Percentiles rank a stretch among this genome's conserved stretches.
Conservation (phyloP, 2,113 vertebrate species). For the Setophaga coronata region DNA sequence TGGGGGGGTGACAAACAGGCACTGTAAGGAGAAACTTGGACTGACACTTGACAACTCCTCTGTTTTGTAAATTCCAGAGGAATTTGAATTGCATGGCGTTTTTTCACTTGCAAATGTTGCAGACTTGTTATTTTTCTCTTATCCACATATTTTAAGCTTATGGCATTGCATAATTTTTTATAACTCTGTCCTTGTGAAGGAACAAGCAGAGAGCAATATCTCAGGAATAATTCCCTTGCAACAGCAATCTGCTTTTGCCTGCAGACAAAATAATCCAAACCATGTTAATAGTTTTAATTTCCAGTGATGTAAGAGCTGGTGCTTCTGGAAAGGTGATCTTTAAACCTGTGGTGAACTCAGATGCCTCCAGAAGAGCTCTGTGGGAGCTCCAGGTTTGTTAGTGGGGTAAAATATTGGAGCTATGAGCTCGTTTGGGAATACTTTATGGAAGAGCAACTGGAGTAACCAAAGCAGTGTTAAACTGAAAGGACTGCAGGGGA, state of each 20-base stretch:
- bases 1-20: not conserved
- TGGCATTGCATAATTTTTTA: not conserved
- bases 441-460: not conserved
- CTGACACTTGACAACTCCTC: not conserved
- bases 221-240: not conserved
- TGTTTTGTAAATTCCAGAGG: not conserved
- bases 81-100: slow-evolving; percentile 32
- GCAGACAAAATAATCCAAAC: not conserved
- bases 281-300: not conserved
- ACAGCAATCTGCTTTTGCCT: not conserved
- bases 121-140: not conserved
- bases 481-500: not conserved
- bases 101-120: slow-evolving; percentile 47
- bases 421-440: not conserved
- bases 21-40: not conserved
- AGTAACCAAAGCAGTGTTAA: not conserved
- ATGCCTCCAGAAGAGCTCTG: not conserved
- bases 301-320: not conserved
- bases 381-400: not conserved
- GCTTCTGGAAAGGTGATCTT: not conserved
- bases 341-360: not conserved
- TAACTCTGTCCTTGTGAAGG: not conserved
- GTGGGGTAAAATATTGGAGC: not conserved
- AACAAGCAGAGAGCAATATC: not conserved
- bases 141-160: not conserved